phyloP scores from a whole-genome alignment of 2,797 vertebrate genomes.

The Sebastes paucispinis region DNA sequence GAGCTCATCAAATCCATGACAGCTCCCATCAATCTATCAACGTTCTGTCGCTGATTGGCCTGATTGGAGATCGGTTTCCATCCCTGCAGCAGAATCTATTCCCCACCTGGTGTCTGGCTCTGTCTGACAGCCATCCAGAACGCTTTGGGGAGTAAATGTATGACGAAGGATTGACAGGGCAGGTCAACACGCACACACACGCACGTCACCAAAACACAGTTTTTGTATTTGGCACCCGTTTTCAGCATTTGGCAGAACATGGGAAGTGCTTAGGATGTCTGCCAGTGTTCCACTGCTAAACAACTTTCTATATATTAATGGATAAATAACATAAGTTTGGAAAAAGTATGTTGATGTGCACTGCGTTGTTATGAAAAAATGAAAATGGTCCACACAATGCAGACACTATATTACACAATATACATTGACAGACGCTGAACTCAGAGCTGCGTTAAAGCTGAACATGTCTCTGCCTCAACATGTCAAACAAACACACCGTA shows the following conservation, averaged over 20 bases:
- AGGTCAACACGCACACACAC: slow-evolving; percentile 40
- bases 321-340: neutral
- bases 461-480: slow-evolving; percentile 33
- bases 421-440: slow-evolving; percentile 16
- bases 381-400: neutral
- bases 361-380: neutral
- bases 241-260: slow-evolving; percentile 28
- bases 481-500: slow-evolving; percentile 53
- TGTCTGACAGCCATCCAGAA: slow-evolving; percentile 56
- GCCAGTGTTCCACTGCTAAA: slow-evolving; percentile 5
- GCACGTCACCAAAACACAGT: slow-evolving; percentile 16
- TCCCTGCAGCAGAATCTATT: slow-evolving; percentile 59
- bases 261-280: neutral
- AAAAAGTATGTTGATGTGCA: neutral
- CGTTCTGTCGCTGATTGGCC: slow-evolving; percentile 64
- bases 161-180: slow-evolving; percentile 59
- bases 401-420: neutral
- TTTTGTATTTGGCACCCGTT: slow-evolving; percentile 29
- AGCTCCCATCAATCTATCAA: slow-evolving; percentile 79
- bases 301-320: neutral
- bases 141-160: slow-evolving; percentile 52
- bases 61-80: slow-evolving; percentile 75
- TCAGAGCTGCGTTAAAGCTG: neutral
- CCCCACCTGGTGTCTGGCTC: slow-evolving; percentile 72
- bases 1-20: slow-evolving; percentile 72